Evolutionary conservation across 2,113 vertebrate genomes (phyloP), one percentile per base, ranked within the genome.

Genomic region (Leptodactylus fuscus): DNA sequence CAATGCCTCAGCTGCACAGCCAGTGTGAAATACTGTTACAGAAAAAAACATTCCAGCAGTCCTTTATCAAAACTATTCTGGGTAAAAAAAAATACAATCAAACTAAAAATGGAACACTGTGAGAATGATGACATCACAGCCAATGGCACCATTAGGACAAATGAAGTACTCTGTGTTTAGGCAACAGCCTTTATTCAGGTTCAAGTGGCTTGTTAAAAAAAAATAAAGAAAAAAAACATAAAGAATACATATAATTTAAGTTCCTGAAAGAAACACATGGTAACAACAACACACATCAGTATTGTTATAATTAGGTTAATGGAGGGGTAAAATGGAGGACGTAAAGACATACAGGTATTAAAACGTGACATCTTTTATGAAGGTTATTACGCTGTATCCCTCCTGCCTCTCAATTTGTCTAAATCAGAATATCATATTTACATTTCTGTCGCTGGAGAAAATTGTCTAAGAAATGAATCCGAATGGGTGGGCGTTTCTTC

Each of bases 141-240:
- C 93, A 92, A 92, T 93, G 93, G 93, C 91, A 94, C 91, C 88
- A 89, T 92, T 24, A 89, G 91, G 93, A 92, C 91, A 94, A 93
- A 93, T 92, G 92, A 94, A 93, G 85, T 91, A 90, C 92, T 92
- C 92, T 91, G 85, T 91, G 91, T 93, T 94, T 91, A 93, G 92
- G 91, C 93, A 93, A 93, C 91, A 94, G 93, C 92, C 93, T 94
- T 94, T 94, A 95, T 89, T 93, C 92, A 94, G 91, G 91, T 93
- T 92, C 90, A 90, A 94, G 94, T 94, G 93, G 93, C 92, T 92
- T 90, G 92, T 88, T 88, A 87, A 89, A 88, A 88, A 82, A 69
- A 9, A 62, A 27, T 2, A 4, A 27, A 22, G 29, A 22, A 38
- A n/a, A 77, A 89, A 87, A n/a, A 15, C 34, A 73, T 85, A 89